Percentiles rank a stretch among this genome's conserved stretches.
Conservation (phyloP, 2,888 invertebrate genomes). For the Clivina fossor region DNA sequence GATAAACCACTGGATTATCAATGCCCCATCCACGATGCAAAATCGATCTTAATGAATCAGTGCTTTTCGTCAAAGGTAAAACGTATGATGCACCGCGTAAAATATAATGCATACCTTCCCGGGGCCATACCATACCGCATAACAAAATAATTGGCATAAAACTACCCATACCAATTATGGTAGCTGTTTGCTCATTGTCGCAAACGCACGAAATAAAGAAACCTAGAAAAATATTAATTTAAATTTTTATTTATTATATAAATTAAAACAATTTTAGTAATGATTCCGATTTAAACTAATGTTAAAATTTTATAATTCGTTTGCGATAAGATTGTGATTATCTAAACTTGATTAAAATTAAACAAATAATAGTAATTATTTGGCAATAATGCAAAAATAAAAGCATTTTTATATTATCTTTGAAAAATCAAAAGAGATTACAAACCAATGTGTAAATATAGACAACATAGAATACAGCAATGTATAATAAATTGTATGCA, state of each 20-base stretch:
- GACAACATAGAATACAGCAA: too few relatives aligned
- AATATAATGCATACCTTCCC: constrained; percentile 7
- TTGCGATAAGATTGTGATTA: too few relatives aligned
- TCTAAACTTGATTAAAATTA: too few relatives aligned
- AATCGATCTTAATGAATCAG: constrained; percentile 7
- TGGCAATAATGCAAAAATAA: too few relatives aligned
- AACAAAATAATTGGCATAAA: constrained; percentile 13
- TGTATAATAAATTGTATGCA: too few relatives aligned
- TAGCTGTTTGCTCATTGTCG: constrained; percentile 8
- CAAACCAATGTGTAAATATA: too few relatives aligned
- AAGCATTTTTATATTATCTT: too few relatives aligned
- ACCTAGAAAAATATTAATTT: constrained; percentile 13
- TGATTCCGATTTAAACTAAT: neutral
- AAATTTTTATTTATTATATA: too few relatives aligned
- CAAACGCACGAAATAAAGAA: constrained; percentile 7
- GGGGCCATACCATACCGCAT: constrained; percentile 8
- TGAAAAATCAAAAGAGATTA: too few relatives aligned
- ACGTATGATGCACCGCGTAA: neutral
- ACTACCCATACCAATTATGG: constrained; percentile 3
- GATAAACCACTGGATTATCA: constrained; percentile 6
- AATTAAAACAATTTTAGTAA: neutral
- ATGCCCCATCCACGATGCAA: constrained; percentile 13
- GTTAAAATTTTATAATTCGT: too few relatives aligned
- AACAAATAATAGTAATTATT: too few relatives aligned
- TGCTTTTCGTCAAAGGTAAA: constrained; percentile 3